Base-by-base conservation (phyloP, 2,797 vertebrate species). In the Hypotaenidia okinawae region DNA sequence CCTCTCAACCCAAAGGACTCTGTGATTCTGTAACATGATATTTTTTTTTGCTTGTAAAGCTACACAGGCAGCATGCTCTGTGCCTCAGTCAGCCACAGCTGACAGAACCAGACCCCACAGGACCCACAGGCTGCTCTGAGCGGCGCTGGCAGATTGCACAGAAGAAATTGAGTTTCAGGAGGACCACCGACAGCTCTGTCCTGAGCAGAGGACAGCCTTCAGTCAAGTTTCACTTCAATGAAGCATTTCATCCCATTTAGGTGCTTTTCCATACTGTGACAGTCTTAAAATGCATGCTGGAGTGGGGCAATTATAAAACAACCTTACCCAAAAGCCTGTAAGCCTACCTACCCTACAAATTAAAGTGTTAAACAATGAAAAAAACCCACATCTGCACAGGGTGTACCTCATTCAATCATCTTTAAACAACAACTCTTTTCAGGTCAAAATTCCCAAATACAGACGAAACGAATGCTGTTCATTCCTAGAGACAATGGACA, bases 181-280 rank as follows among this genome's bases (percentile, higher is more conserved):
- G 16, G 72, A 22, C 75, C 52, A 51, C 58, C 16, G 51, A 28
- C 12, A 55, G 49, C 33, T 64, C 55, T 68, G 41, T 32, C 63
- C 81, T 89, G 43, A 58, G 32, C 58, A 2, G 4, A 63, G 28
- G 0, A 37, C 9, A 27, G 24, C 0, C 0, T 21, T 43, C 3
- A 4, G 27, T 9, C 9, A 52, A 39, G 22, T 35, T 61, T 55
- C 43, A 75, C 68, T 55, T 64, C 54, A 58, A 6, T 28, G 75
- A 82, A 82, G 55, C 32, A 76, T 84, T 84, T 80, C 37, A 77
- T 67, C 81, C 24, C 9, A 3, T 57, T 37, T 63, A 79, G 79
- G 64, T 41, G 49, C 43, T 92, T 58, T 83, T 84, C 61, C 37
- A 15, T 68, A 68, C 28, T 1, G 2, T 4, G 3, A 35, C 5